Base-by-base conservation (phyloP, 2,797 vertebrate genomes). In the Chaetodon trifasciatus region DNA sequence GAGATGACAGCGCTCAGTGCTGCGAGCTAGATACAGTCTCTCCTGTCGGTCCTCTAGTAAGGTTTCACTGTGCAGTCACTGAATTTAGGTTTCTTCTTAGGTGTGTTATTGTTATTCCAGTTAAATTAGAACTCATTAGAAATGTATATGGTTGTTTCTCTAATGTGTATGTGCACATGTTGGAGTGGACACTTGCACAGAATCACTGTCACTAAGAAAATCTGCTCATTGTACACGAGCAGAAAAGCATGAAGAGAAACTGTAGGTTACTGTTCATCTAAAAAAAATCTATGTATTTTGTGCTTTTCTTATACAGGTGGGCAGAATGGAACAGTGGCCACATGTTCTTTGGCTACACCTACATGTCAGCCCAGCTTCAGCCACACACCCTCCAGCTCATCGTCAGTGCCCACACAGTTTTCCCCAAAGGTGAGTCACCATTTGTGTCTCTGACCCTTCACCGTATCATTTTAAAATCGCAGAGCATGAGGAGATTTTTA, bases 351-450 rank as follows among this genome's bases (percentile, higher is more conserved):
- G 0, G 90, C 93, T 57, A 89, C 96, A 3, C 86, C 95, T 0
- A 91, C 94, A 42, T 94, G 96, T 28, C 95, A 96, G 92, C 96
- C 96, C 3, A 94, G 95, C 0, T 94, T 96, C 84, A 95, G 96
- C 70, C 89, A 95, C 49, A 87, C 95, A 73, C 93, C 96, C 76
- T 94, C 96, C 0, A 94, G 94, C 93, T 95, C 96, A 85, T 93
- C 96, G 76, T 94, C 96, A 86, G 93, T 95, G 0, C 90, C 96
- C 74, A 92, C 95, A 77, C 95, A 95, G 17, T 93, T 96, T 3
- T 94, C 96, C 0, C 68, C 95, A 80, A 98, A 97, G 95, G 98
- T 98, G 95, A 96, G 93, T 83, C 61, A 8, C 9, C 42, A 24
- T 79, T 40, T 49, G 17, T 40, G 3, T 40, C 0, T 58, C 17